phyloP scores from a whole-genome alignment of 2,888 invertebrate genomes.

The Chaetoderma sp. region DNA sequence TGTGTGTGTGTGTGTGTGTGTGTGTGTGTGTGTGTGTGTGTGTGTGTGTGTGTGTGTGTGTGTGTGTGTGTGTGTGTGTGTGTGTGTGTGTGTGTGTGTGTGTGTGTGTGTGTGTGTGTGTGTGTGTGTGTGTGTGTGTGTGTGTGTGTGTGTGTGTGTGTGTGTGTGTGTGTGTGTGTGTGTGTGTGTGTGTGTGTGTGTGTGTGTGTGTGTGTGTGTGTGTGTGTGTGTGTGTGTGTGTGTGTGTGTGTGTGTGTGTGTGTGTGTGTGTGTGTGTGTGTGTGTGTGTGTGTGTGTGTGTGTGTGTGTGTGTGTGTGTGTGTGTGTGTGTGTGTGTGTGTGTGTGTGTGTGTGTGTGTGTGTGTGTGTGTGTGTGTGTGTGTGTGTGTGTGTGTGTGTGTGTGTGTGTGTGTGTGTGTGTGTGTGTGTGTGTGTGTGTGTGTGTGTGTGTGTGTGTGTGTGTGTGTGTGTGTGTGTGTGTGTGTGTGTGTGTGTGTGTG shows the following conservation, averaged over 20 bases:
- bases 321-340: not conserved
- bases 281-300: not conserved
- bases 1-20: not conserved
- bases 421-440: not conserved
- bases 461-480: not conserved
- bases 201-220: not conserved
- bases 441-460: not conserved
- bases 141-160: not conserved
- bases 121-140: not conserved
- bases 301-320: not conserved
- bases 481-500: not conserved
- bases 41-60: not conserved
- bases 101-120: not conserved
- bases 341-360: not conserved
- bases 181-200: not conserved
- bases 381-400: not conserved
- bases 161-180: not conserved
- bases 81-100: constrained; percentile 1
- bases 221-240: not conserved
- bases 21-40: not conserved
- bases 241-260: not conserved
- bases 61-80: not conserved
- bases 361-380: not conserved
- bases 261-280: not conserved
- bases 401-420: not conserved